Percentiles rank a stretch among this genome's conserved stretches.
These are phyloP conservation scores for Pipistrellus nathusii DNA, from an alignment of 2,797 vertebrate genomes.

Conservation along the genomic window DNA sequence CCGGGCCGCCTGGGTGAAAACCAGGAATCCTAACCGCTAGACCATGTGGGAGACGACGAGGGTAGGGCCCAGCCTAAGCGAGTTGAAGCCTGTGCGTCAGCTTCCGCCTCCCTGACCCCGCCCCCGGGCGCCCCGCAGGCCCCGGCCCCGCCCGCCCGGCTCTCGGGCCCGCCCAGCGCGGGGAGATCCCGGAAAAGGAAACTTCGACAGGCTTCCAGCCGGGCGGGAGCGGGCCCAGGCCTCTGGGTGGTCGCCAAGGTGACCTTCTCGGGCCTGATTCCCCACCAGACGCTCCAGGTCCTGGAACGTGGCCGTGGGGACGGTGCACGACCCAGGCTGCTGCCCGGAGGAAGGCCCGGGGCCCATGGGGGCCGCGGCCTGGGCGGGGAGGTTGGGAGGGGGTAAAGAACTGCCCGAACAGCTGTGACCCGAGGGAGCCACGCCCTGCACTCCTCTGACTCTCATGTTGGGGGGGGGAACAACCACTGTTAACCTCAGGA, in stretches of 20 bases:
- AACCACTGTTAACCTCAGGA: too few species aligned
- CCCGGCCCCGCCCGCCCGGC: too few species aligned
- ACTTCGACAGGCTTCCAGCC: not conserved
- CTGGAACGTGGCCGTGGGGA: not conserved
- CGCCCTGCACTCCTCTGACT: too few species aligned
- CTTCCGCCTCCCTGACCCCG: not conserved
- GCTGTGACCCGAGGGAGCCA: too few species aligned
- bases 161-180: not conserved
- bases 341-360: too few species aligned
- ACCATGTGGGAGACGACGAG: constrained; percentile 79
- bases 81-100: not conserved
- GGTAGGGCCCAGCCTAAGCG: rapidly evolving
- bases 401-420: too few species aligned
- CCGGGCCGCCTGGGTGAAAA: constrained; percentile 89
- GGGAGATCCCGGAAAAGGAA: too few species aligned
- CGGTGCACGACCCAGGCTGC: too few species aligned
- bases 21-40: constrained; percentile 88
- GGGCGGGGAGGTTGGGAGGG: too few species aligned
- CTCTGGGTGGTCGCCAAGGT: not conserved
- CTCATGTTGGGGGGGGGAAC: too few species aligned
- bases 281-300: not conserved
- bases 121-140: not conserved
- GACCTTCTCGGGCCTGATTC: not conserved
- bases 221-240: too few species aligned
- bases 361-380: not conserved